Evolutionary conservation across 1,140 invertebrate genomes (phyloP).

Genomic region (Cydia fagiglandana): DNA sequence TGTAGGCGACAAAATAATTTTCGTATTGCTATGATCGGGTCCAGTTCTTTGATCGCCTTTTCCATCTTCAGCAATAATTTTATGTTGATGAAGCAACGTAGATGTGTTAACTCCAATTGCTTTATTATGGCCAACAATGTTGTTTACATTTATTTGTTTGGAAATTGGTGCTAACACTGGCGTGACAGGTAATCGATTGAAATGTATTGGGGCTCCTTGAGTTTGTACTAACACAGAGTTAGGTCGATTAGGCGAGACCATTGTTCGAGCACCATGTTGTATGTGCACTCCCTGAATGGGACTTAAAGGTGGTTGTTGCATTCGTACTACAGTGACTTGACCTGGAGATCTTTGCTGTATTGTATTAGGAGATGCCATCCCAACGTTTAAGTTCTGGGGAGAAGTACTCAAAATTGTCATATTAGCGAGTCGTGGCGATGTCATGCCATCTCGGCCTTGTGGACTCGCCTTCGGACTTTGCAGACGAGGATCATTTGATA

Average conservation of each 20-base stretch:
- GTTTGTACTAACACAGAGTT: constrained; percentile 74
- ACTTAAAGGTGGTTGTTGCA: constrained; percentile 77
- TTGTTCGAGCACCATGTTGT: constrained; percentile 62
- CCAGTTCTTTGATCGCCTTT: constrained; percentile 58
- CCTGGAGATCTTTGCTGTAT: constrained; percentile 71
- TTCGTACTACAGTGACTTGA: constrained; percentile 75
- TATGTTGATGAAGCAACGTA: constrained; percentile 58
- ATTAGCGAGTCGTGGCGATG: constrained; percentile 67
- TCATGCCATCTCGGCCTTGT: constrained; percentile 57
- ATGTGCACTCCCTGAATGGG: constrained; percentile 72
- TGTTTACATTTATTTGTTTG: constrained; percentile 78
- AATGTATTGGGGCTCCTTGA: constrained; percentile 67
- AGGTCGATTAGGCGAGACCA: constrained; percentile 74
- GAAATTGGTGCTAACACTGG: constrained; percentile 78
- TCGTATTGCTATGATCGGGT: constrained; percentile 62
- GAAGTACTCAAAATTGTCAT: constrained; percentile 70
- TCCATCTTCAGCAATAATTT: constrained; percentile 57
- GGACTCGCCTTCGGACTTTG: constrained; percentile 68
- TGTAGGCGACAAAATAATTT: constrained; percentile 73
- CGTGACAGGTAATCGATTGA: constrained; percentile 78
- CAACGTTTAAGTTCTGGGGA: constrained; percentile 61
- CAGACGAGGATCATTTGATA: constrained; percentile 63
- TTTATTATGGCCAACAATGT: constrained; percentile 76
- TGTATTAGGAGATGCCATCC: constrained; percentile 55
- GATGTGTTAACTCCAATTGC: constrained; percentile 47